These are phyloP conservation scores for Pithys albifrons DNA, from an alignment of 2,113 vertebrate genomes.

Conservation along the genomic window DNA sequence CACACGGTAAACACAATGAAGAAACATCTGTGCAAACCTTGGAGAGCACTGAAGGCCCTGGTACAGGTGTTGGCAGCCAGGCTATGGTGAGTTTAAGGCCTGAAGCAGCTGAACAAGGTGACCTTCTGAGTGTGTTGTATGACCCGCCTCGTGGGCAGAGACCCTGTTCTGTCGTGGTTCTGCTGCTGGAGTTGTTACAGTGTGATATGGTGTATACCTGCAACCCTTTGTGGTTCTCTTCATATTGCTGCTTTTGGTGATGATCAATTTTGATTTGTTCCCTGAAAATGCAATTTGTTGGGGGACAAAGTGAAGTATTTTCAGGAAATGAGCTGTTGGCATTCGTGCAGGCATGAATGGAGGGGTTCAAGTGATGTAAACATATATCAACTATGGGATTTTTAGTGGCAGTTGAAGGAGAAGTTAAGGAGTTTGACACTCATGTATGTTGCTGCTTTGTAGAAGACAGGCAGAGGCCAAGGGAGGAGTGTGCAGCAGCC, in stretches of 20 bases:
- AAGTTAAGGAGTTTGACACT: neutral
- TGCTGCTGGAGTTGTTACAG: neutral
- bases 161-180: neutral
- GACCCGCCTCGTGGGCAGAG: neutral
- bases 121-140: neutral
- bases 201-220: neutral
- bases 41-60: neutral
- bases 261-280: neutral
- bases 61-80: neutral
- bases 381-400: neutral
- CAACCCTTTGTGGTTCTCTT: neutral
- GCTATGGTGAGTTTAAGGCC: constrained; percentile 37
- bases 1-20: neutral
- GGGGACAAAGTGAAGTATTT: neutral
- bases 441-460: neutral
- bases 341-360: neutral
- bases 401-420: neutral
- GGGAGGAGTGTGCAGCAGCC: neutral
- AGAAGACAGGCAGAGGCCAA: neutral
- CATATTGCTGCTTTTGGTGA: neutral
- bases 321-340: neutral
- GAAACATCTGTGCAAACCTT: neutral
- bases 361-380: neutral
- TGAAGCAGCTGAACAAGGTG: neutral
- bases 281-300: neutral